Conservation (phyloP, 2,888 invertebrate genomes). For the Brenthis ino region DNA sequence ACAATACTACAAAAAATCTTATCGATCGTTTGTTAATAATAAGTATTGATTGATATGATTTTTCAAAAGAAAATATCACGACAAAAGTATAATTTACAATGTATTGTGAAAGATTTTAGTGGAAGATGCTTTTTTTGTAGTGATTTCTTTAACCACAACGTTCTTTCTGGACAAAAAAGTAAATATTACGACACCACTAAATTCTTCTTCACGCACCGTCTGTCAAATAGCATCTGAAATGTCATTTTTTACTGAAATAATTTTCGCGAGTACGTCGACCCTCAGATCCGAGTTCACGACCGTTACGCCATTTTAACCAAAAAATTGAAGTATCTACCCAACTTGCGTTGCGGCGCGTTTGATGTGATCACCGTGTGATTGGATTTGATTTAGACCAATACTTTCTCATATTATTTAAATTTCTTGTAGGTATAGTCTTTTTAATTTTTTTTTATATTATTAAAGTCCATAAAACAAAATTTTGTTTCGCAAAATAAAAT, state of each 20-base stretch:
- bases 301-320: slow-evolving; percentile 52
- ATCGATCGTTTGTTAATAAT: too few species aligned
- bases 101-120: too few species aligned
- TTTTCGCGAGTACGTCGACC: slow-evolving; percentile 55
- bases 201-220: slow-evolving; percentile 48
- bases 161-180: slow-evolving; percentile 18
- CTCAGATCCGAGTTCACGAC: slow-evolving; percentile 66
- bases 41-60: too few species aligned
- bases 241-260: slow-evolving; percentile 54
- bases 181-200: slow-evolving; percentile 18
- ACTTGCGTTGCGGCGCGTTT: slow-evolving; percentile 9
- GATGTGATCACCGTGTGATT: neutral
- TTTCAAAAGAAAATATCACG: too few species aligned
- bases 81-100: too few species aligned
- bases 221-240: slow-evolving; percentile 61
- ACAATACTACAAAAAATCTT: too few species aligned
- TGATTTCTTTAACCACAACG: too few species aligned
- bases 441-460: too few species aligned
- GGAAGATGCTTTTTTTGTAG: too few species aligned
- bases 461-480: too few species aligned
- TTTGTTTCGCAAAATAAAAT: too few species aligned
- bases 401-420: neutral
- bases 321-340: slow-evolving; percentile 11
- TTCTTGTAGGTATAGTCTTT: too few species aligned
- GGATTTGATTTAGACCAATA: neutral